These are phyloP conservation scores for Andrena flavipes DNA, from an alignment of 2,888 invertebrate genomes.

Conservation along the genomic window DNA sequence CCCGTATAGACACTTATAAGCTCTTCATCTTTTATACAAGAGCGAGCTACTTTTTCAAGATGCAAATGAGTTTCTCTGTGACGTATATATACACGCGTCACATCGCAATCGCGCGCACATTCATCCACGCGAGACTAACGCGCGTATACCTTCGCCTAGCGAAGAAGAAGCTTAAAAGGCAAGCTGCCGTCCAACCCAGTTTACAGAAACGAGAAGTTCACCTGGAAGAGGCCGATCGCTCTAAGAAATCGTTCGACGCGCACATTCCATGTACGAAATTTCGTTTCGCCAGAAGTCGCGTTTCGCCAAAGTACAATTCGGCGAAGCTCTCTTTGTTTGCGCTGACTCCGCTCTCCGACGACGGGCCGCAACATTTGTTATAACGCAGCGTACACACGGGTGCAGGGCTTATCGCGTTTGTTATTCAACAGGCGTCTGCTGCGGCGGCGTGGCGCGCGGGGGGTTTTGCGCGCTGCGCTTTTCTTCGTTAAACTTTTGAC, in stretches of 20 bases:
- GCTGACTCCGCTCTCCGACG: slow-evolving; percentile 14
- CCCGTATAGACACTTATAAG: too few species aligned
- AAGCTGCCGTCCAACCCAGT: too few species aligned
- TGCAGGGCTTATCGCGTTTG: slow-evolving; percentile 22
- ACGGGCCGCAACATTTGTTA: slow-evolving; percentile 39
- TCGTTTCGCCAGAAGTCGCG: not conserved
- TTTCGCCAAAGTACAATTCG: slow-evolving; percentile 2
- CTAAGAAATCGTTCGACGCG: not conserved
- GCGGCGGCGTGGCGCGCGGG: not conserved
- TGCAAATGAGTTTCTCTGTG: not conserved
- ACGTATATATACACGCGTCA: not conserved
- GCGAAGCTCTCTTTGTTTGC: slow-evolving; percentile 24
- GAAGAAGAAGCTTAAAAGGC: too few species aligned
- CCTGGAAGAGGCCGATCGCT: not conserved
- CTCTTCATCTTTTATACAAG: too few species aligned
- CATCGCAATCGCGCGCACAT: not conserved
- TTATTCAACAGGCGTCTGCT: slow-evolving; percentile 39
- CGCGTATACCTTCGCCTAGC: not conserved
- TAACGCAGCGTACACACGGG: slow-evolving; percentile 22
- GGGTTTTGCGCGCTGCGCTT: slow-evolving; percentile 29
- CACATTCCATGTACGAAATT: not conserved
- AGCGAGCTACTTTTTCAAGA: not conserved
- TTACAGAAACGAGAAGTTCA: too few species aligned
- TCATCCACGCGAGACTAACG: not conserved
- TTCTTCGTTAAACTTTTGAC: slow-evolving; percentile 55